Evolutionary conservation across 92 coral and sea anemone species (phyloP).

Genomic region (Phenganax subtilis): DNA sequence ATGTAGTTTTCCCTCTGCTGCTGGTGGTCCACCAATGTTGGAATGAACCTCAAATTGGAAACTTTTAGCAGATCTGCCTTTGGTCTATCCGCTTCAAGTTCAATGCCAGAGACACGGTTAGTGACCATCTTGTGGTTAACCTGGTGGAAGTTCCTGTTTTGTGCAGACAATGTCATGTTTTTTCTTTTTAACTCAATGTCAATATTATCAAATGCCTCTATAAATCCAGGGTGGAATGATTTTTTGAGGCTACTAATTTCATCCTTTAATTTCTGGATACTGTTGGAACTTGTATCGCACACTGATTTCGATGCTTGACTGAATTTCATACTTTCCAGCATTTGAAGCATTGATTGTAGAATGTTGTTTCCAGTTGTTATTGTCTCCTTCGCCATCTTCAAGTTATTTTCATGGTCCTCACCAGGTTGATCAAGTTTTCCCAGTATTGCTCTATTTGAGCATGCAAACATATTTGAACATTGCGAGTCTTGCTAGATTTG

Average conservation of each 20-base stretch:
- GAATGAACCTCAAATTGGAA: constrained; percentile 51
- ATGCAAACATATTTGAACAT: constrained; percentile 37
- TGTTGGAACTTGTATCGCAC: background rate
- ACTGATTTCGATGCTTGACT: background rate
- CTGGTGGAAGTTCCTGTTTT: too few species aligned
- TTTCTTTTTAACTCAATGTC: constrained; percentile 25
- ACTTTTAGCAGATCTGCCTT: constrained; percentile 48
- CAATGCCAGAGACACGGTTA: constrained; percentile 38
- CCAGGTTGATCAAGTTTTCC: constrained; percentile 45
- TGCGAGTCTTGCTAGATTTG: constrained; percentile 40
- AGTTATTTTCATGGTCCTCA: constrained; percentile 36
- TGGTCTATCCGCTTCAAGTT: constrained; percentile 35
- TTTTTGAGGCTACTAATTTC: background rate
- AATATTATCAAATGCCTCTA: constrained; percentile 39
- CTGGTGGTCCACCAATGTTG: constrained; percentile 42
- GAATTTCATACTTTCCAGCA: background rate
- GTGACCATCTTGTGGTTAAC: constrained; percentile 42
- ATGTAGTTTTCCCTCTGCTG: constrained; percentile 53
- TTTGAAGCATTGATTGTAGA: background rate
- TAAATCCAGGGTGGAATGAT: constrained; percentile 40
- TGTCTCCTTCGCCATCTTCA: constrained; percentile 36
- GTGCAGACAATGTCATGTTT: constrained; percentile 43
- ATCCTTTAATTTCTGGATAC: background rate
- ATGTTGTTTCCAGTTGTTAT: constrained; percentile 21
- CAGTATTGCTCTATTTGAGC: constrained; percentile 39